Base-by-base conservation (phyloP, 2,797 vertebrate genomes). In the Labeo calbasu region DNA sequence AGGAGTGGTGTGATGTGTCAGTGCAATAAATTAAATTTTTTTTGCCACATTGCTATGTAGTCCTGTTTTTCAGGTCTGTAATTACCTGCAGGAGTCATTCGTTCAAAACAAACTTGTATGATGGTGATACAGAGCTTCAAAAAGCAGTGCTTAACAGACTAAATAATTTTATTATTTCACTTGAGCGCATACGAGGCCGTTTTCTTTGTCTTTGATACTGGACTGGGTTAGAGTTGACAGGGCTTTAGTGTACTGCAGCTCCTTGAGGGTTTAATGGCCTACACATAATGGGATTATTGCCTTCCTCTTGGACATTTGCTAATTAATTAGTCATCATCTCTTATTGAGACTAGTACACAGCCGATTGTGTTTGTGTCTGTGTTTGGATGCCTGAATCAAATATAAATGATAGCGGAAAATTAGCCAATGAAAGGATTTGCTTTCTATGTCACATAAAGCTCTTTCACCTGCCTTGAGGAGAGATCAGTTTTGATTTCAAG, bases 231-330 rank as follows among this genome's bases (percentile, higher is more conserved):
- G 70, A 79, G 46, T 79, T 83, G 77, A 57, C 72, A 51, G 81
- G 50, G 81, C 84, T 86, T 84, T 78, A 78, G 66, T 72, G n/a
- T 50, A 57, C 72, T 66, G 40, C 6, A 32, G 69, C 79, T 84
- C 81, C 72, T 85, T 85, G 72, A 28, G 88, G 82, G 82, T 87
- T 88, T 88, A 86, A 88, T 86, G 83, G 84, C 80, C 72, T 88
- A 43, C 51, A 36, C 84, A 57, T 89, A 89, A 88, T 86, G 80
- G 77, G 86, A 89, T 89, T 86, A 86, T 85, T 84, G 69, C 68
- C 79, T 79, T 84, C 78, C 71, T 57, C 63, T 50, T 48, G n/a
- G 50, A 57, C 70, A 63, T 77, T 80, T 57, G 83, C 76, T 84
- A 81, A 85, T 81, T 61, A 66, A 66, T 84, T 82, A 61, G 77